Percentiles rank a stretch among this genome's conserved stretches.
phyloP scores from a whole-genome alignment of 1,140 invertebrate genomes.

The Drosophila pseudoananassae region DNA sequence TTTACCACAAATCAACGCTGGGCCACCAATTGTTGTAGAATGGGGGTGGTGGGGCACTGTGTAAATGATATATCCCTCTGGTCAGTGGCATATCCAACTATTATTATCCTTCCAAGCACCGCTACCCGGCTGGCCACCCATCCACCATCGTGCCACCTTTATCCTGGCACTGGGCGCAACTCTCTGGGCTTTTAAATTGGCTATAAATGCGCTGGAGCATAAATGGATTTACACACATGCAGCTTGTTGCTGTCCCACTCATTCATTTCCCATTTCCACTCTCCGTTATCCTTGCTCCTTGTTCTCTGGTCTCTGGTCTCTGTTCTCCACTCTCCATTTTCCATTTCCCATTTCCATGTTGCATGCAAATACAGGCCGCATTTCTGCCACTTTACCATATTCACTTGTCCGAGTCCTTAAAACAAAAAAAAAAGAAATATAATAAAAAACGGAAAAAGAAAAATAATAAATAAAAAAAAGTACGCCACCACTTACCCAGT shows the following conservation, averaged over 20 bases:
- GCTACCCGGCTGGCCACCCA: too few species aligned
- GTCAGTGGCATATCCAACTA: conserved; percentile 12
- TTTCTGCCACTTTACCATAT: conserved; percentile 15
- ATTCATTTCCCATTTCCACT: not conserved
- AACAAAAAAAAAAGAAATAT: not conserved
- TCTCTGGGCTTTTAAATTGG: conserved; percentile 71
- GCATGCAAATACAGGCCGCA: conserved; percentile 59
- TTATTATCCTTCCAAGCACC: conserved; percentile 14
- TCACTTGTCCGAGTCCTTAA: conserved; percentile 17
- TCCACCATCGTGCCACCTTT: not conserved
- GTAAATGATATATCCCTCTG: conserved; percentile 41
- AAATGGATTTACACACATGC: conserved; percentile 79
- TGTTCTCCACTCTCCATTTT: conserved; percentile 8
- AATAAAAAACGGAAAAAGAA: conserved; percentile 1
- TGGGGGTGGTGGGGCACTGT: not conserved
- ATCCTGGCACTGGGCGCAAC: not conserved
- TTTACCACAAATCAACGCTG: conserved; percentile 54
- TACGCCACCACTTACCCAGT: conserved; percentile 3
- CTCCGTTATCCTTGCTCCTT: not conserved
- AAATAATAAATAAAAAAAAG: not conserved
- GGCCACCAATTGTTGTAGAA: not conserved
- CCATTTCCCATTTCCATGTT: conserved; percentile 60
- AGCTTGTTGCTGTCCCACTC: conserved; percentile 59
- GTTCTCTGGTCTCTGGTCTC: not conserved
- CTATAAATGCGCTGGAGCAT: conserved; percentile 76